Base-by-base conservation (phyloP, 2,113 vertebrate species). In the Addax nasomaculatus region DNA sequence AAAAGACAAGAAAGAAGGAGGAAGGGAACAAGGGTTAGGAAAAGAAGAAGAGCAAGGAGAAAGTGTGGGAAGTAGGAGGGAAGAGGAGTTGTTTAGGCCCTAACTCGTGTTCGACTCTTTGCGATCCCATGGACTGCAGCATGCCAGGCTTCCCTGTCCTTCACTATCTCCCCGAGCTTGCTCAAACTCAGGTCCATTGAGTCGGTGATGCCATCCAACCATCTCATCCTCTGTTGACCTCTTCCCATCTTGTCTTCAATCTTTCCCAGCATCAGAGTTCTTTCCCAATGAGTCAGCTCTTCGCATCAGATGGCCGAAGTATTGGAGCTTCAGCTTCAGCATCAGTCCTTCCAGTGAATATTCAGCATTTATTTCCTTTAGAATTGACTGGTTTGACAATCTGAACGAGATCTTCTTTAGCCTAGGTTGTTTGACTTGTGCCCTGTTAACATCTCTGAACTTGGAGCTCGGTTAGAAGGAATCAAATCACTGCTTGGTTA, bases 21-120 rank as follows among this genome's bases (percentile, higher is more conserved):
- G 57, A 3, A n/a, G 7, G 25, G 1, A 25, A 11, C 8, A 11
- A 1, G 10, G 19, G 4, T 6, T 14, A 19, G 21, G 17, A 55
- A 53, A 55, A n/a, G n/a, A 43, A 39, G 29, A 25, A 60, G 27
- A 53, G 19, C 55, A 14, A n/a, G 39, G 29, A 27, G 51, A 83
- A 36, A 55, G 21, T 7, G 3, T 14, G 21, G 43, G 55, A 30
- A 27, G 13, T 14, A 1, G 39, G 7, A 73, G 1, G 43, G 12
- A 10, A 27, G 7, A 64, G 4, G 6, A 43, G 43, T 23, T 47
- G 27, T 27, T 45, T 79, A 76, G 39, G 43, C 70, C 11, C 70
- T 43, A 39, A 43, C 21, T 76, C 1, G 1, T 27, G 70, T 76
- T 43, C 1, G 1, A 76, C 70, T 76, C 39, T 73, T 14, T 43